These are phyloP conservation scores for Hirtodrosophila duncani DNA, from an alignment of 2,888 invertebrate species.

Conservation along the genomic window DNA sequence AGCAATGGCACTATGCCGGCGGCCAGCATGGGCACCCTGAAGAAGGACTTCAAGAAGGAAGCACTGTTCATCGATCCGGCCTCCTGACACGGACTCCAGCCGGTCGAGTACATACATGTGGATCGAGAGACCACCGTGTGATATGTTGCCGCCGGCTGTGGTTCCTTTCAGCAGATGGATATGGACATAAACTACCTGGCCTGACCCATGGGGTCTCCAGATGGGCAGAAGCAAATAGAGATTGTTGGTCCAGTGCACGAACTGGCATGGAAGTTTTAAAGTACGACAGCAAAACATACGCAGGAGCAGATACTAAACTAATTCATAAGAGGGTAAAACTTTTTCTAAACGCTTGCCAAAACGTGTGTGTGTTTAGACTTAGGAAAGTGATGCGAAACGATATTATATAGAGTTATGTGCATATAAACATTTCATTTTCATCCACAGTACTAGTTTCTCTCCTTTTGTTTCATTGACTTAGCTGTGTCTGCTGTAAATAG, in stretches of 20 bases:
- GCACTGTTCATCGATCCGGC: constrained; percentile 79
- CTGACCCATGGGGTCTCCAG: constrained; percentile 46
- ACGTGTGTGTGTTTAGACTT: constrained; percentile 33
- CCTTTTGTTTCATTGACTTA: no score
- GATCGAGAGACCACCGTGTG: constrained; percentile 95
- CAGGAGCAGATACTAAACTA: constrained; percentile 32
- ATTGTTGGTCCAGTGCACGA: constrained; percentile 39
- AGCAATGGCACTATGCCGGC: constrained; percentile 53
- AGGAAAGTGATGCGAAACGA: constrained; percentile 8
- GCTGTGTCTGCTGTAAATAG: no score
- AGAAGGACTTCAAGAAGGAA: constrained; percentile 82
- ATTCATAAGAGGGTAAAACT: constrained; percentile 51
- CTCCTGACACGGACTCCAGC: constrained; percentile 93
- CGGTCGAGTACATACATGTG: constrained; percentile 95
- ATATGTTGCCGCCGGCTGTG: constrained; percentile 78
- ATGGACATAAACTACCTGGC: constrained; percentile 37
- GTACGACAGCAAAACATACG: constrained; percentile 16
- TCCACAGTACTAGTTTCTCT: no score
- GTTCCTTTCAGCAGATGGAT: constrained; percentile 51
- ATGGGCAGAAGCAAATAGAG: constrained; percentile 4
- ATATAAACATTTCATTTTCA: no score
- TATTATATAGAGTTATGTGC: constrained; percentile 23
- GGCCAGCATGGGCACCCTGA: constrained; percentile 78
- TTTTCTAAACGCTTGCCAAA: constrained; percentile 59
- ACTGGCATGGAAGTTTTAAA: constrained; percentile 61